Evolutionary conservation across 2,797 vertebrate species (phyloP).

Genomic region (Phataginus tricuspis): DNA sequence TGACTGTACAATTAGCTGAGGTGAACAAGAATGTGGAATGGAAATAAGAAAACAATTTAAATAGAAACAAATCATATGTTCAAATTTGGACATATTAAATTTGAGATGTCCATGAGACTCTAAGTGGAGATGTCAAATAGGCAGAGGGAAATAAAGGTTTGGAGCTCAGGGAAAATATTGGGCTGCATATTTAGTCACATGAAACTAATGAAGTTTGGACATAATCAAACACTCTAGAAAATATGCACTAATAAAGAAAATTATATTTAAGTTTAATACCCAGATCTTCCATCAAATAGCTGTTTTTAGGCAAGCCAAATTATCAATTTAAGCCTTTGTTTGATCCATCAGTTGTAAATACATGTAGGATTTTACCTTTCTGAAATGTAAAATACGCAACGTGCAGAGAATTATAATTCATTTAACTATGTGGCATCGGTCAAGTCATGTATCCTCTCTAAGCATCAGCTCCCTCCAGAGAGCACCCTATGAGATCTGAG

Average conservation of each 20-base stretch:
- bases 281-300: not conserved
- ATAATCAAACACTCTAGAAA: not conserved
- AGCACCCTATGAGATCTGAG: not conserved
- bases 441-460: not conserved
- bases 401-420: not conserved
- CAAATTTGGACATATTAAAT: not conserved
- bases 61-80: not conserved
- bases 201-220: not conserved
- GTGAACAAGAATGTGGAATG: not conserved
- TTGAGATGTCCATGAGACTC: not conserved
- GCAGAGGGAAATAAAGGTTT: not conserved
- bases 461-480: not conserved
- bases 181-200: not conserved
- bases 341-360: not conserved
- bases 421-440: not conserved
- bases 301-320: not conserved
- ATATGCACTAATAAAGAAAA: not conserved
- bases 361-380: not conserved
- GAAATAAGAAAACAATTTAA: not conserved
- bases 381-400: not conserved
- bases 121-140: not conserved
- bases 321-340: not conserved
- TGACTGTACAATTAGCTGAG: not conserved
- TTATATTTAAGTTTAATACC: not conserved
- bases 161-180: not conserved